Base-by-base conservation (phyloP, 2,888 invertebrate genomes). In the Rhagium mordax region DNA sequence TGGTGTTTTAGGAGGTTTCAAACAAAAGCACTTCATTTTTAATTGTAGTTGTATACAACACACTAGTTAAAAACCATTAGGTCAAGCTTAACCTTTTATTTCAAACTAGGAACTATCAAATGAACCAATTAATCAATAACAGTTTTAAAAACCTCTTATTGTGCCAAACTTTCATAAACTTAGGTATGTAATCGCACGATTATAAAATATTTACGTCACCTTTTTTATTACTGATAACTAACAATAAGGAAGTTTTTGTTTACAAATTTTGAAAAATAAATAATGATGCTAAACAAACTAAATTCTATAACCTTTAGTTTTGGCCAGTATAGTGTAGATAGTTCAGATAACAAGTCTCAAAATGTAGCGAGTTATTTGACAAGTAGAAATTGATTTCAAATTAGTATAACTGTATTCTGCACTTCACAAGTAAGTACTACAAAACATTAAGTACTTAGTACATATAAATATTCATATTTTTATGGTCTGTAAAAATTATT, bases 11-110 rank as follows among this genome's bases (percentile, higher is more conserved):
- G 67, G 61, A 41, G 47, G 47, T 24, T 57, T 29, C 21, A 67
- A 41, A 41, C 67, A 55, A 10, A 67, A 10, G 18, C 67, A 67
- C 57, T 67, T 47, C 67, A 67, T 57, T 57, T 24, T 55, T 10
- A 6, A n/a, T n/a, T n/a, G n/a, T n/a, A n/a, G n/a, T n/a, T n/a
- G n/a, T n/a, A n/a, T n/a, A n/a, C n/a, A n/a, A n/a, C n/a, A n/a
- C n/a, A n/a, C n/a, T n/a, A n/a, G 3, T 41, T 41, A 41, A 41
- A 41, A 33, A 33, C 3, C 13, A 41, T n/a, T 1, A 24, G n/a
- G n/a, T n/a, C n/a, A n/a, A n/a, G n/a, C n/a, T n/a, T n/a, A n/a
- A n/a, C n/a, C n/a, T n/a, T n/a, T n/a, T n/a, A n/a, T n/a, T n/a
- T n/a, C n/a, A n/a, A n/a, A 27, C 27, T 27, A 27, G 27, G 27